Base-by-base conservation (phyloP, 2,113 vertebrate genomes). In the Gopherus evgoodei region DNA sequence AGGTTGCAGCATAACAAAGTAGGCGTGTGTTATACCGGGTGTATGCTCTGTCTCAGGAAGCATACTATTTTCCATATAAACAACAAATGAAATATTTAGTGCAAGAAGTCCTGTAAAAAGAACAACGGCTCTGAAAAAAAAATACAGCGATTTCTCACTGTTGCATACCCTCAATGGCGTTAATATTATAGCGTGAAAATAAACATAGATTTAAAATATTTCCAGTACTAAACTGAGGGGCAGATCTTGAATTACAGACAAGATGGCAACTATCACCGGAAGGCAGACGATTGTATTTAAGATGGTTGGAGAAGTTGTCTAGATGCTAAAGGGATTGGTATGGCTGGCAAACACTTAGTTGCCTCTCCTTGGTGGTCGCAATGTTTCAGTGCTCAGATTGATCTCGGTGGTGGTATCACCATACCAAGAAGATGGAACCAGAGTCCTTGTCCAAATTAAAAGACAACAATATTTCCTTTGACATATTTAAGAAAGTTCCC, bases 181-280 rank as follows among this genome's bases (percentile, higher is more conserved):
- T 72, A 4, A 31, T 31, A 81, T 25, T 17, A 21, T 17, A 8
- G 21, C 2, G 4, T 1, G 25, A 24, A 11, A 75, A 16, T 44
- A 44, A 7, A 2, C 47, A 19, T 38, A 1, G 42, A 44, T 35
- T 56, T 44, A 2, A n/a, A 44, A 42, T 25, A 25, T 76, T 56
- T 72, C 4, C n/a, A 1, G 0, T n/a, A 31, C 47, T 42, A 25
- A 50, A 12, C 5, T 27, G 49, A 35, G 1, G 3, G 56, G 52
- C 16, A 29, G 27, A 4, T 3, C 78, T 49, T 38, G 53, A 3
- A 8, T 1, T 57, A 5, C 44, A 5, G 75, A 14, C n/a, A 38
- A 24, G n/a, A 65, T 35, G 21, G 49, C 6, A 47, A 44, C 38
- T 25, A 25, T 38, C 24, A 22, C 38, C n/a, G 72, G 11, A 25